Evolutionary conservation across 1,140 invertebrate genomes (phyloP), one percentile per base, ranked within the genome.

Genomic region (Drosophila ogumai): DNA sequence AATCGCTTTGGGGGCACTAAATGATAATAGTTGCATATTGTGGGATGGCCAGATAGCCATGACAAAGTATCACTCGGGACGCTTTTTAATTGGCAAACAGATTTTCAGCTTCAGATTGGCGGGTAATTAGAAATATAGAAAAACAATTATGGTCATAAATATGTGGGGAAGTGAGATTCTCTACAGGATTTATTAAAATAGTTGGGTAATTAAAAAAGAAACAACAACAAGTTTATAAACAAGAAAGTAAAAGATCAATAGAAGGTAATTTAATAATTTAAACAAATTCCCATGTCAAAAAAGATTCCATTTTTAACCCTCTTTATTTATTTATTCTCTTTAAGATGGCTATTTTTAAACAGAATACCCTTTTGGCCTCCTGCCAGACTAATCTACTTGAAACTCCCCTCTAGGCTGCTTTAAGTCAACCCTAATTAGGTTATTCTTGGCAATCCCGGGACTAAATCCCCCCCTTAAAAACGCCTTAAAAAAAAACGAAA

Each of bases 21-120:
- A 77, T 68, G 72, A 76, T 82, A 82, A 79, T 80, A 73, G 71
- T 68, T 64, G 65, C 69, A 75, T 59, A 68, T 85, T 84, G 61
- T 64, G 60, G 36, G n/a, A 36, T 36, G 17, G 50, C 32, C 36
- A 76, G 73, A 68, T 68, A 78, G 66, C 41, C 50, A 31, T 68
- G 68, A 54, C 77, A 64, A 81, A 73, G 65, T 64, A 61, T 68
- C 76, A 43, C 40, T 50, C 32, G 17, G 50, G 50, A 19, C 25
- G 44, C 25, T 36, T n/a, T 63, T 64, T 67, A 81, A 65, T 73
- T 77, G 68, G 46, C 52, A 56, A 50, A 32, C 44, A 2, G 15
- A 68, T 49, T 49, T 54, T 46, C 4, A 9, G 9, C 17, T 69
- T 38, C 19, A 52, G 9, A 66, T 44, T 22, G 55, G 2, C 7